A percentile compares a stretch with the other conserved stretches of the same genome.
These are phyloP conservation scores for Rostratula benghalensis DNA, from an alignment of 2,113 vertebrate species.

Conservation along the genomic window DNA sequence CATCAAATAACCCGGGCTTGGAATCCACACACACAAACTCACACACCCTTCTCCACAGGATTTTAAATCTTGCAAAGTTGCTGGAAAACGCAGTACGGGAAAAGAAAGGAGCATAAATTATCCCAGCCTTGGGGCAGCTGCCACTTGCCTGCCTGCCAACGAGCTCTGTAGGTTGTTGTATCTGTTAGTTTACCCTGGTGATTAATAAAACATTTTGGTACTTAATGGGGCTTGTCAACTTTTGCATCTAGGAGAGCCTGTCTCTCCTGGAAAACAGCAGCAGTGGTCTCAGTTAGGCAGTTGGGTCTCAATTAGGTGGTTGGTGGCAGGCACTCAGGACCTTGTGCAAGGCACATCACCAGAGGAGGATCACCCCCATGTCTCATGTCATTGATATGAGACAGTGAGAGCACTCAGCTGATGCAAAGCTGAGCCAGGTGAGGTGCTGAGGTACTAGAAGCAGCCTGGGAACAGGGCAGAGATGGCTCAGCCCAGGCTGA, in stretches of 20 bases:
- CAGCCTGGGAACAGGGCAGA: not conserved
- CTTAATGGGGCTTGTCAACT: not conserved
- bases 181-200: not conserved
- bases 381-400: rapidly evolving
- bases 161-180: not conserved
- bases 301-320: too few species aligned
- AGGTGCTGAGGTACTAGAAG: not conserved
- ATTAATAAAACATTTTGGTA: not conserved
- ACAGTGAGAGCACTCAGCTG: rapidly evolving
- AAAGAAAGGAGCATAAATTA: not conserved
- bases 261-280: not conserved
- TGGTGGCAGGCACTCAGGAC: rapidly evolving
- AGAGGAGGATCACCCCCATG: rapidly evolving
- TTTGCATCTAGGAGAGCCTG: not conserved
- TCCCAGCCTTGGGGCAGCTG: not conserved
- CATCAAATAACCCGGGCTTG: not conserved
- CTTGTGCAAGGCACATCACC: rapidly evolving
- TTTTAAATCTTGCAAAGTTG: not conserved
- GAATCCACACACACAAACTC: not conserved
- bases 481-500: not conserved
- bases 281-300: not conserved
- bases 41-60: not conserved
- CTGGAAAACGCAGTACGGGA: not conserved
- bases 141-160: not conserved
- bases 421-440: rapidly evolving